Evolutionary conservation across 2,888 invertebrate genomes (phyloP).

Genomic region (Cremastinae sp.): DNA sequence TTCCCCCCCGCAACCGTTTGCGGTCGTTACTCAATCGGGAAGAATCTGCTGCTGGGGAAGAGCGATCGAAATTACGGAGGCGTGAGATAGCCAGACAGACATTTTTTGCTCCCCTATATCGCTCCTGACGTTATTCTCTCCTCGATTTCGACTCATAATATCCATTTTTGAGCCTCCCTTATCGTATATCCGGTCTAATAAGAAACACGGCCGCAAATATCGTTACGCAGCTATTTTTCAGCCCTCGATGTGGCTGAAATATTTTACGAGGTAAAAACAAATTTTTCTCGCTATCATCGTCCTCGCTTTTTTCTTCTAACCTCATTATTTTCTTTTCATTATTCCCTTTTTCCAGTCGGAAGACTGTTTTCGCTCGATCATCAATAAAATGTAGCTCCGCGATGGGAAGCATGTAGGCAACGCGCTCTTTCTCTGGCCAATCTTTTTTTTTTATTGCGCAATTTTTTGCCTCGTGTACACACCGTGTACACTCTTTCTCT

Average conservation of each 20-base stretch:
- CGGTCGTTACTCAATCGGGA: constrained; percentile 44
- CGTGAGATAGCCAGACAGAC: constrained; percentile 64
- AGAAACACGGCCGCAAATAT: too few species aligned
- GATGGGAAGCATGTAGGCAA: constrained; percentile 7
- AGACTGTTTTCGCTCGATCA: too few species aligned
- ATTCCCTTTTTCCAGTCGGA: too few species aligned
- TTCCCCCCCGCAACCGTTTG: constrained; percentile 14
- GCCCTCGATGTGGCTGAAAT: too few species aligned
- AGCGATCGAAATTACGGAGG: constrained; percentile 42
- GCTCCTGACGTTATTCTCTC: too few species aligned
- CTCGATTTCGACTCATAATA: too few species aligned
- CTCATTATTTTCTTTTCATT: too few species aligned
- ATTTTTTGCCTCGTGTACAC: constrained; percentile 15
- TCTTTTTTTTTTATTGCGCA: constrained; percentile 2
- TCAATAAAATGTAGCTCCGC: background rate
- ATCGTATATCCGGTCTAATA: too few species aligned
- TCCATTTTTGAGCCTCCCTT: too few species aligned
- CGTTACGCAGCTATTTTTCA: too few species aligned
- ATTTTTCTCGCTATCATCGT: background rate
- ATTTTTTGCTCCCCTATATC: constrained; percentile 63
- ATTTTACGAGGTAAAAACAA: too few species aligned
- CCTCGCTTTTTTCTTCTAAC: too few species aligned
- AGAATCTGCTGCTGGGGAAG: constrained; percentile 16
- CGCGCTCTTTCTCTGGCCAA: constrained; percentile 23
- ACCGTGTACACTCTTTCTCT: constrained; percentile 29